Evolutionary conservation across 2,797 vertebrate genomes (phyloP).

Genomic region (Anas georgica): DNA sequence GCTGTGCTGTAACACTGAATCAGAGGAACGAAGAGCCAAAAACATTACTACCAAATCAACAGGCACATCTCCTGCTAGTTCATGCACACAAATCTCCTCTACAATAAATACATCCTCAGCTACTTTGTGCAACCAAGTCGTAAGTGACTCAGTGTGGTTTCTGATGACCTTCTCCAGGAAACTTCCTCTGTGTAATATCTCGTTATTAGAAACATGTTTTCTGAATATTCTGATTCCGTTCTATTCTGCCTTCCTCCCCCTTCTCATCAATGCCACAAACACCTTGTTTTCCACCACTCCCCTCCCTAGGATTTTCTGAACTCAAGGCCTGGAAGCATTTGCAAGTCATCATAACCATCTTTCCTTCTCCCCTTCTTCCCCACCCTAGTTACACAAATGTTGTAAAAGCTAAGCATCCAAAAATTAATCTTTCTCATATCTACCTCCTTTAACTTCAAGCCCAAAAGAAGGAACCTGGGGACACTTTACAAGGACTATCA

Average conservation of each 20-base stretch:
- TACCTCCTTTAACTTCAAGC: not conserved
- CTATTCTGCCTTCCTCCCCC: not conserved
- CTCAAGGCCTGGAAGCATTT: not conserved
- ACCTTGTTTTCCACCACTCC: no score
- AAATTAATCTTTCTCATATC: not conserved
- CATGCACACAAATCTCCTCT: not conserved
- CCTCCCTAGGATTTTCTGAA: not conserved
- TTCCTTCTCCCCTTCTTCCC: not conserved
- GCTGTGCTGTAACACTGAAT: conserved; percentile 71
- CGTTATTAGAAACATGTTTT: not conserved
- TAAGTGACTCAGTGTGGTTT: not conserved
- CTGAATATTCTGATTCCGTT: not conserved
- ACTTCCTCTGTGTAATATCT: not conserved
- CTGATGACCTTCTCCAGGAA: not conserved
- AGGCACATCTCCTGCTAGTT: conserved; percentile 24
- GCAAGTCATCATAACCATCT: not conserved
- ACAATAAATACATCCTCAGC: not conserved
- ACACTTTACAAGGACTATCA: not conserved
- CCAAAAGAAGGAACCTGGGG: not conserved
- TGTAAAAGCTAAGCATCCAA: not conserved
- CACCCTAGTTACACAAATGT: fast-evolving
- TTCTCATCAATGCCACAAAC: not conserved
- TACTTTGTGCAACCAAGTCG: not conserved
- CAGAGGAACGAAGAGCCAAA: conserved; percentile 30
- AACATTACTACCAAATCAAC: conserved; percentile 43